Conservation (phyloP, 35 echinoderm and acorn worm species). For the Heliocidaris tuberculata region DNA sequence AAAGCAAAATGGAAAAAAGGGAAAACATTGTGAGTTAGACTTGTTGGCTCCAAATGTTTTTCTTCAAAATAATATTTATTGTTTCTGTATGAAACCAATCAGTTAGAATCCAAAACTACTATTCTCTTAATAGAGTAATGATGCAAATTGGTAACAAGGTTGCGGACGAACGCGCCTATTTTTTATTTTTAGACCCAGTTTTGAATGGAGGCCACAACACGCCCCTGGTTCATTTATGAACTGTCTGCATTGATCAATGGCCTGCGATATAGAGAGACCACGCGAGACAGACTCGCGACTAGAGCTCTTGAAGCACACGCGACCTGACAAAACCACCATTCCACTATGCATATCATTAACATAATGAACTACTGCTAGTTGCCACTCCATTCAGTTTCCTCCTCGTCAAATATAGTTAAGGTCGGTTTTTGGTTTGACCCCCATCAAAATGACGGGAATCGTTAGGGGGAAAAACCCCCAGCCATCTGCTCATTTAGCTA, state of each 20-base stretch:
- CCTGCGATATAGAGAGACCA: neutral
- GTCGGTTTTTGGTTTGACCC: constrained; percentile 9
- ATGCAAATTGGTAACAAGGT: constrained; percentile 26
- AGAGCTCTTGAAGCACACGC: constrained; percentile 26
- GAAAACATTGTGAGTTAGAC: neutral
- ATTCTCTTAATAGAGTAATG: neutral
- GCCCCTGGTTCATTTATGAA: neutral
- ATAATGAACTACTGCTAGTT: constrained; percentile 12
- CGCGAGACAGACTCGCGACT: constrained; percentile 43
- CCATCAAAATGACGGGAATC: neutral
- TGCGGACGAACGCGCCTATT: neutral
- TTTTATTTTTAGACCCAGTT: neutral
- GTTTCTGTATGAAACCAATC: neutral
- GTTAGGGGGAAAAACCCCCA: neutral
- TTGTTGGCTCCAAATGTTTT: neutral
- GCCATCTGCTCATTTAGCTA: constrained; percentile 8
- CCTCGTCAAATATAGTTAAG: neutral
- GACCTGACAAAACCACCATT: neutral
- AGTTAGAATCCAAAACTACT: neutral
- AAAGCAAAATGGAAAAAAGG: neutral
- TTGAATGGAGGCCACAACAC: neutral
- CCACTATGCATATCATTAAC: constrained; percentile 42
- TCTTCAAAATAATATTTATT: neutral
- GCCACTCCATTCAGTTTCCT: neutral
- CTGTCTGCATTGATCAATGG: constrained; percentile 26